Evolutionary conservation across 1,140 invertebrate genomes (phyloP), one percentile per base, ranked within the genome.

Genomic region (Drosophila ercepeae): DNA sequence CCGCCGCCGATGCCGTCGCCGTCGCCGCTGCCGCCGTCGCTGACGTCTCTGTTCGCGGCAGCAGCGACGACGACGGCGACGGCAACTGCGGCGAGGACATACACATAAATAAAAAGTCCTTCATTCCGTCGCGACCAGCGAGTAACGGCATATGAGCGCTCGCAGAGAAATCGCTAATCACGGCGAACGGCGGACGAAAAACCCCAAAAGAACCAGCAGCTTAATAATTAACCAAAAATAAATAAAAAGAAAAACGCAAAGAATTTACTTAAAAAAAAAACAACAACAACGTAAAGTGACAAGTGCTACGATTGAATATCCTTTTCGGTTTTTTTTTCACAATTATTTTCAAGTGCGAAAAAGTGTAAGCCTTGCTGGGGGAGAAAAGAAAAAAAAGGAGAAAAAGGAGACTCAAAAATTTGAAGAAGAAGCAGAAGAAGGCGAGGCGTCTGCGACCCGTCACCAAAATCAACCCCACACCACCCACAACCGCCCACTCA

Each of bases 81-180:
- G 59, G 58, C 23, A 59, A 75, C 58, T 69, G 72, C 84, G 83
- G 57, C 78, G 75, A 78, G 84, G 78, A 84, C 84, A 79, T 83
- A 89, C 84, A 90, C 86, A 91, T 89, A 91, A 91, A 91, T 91
- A 91, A 91, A 91, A 90, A 89, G 82, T 89, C 84, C 86, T 91
- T 90, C 89, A 90, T 91, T 90, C 89, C 89, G 82, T 89, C 83
- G 82, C 89, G 89, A 91, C 89, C 79, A 83, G 89, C 89, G 89
- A 91, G 88, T 91, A 89, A 90, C 82, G 82, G 83, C 82, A 82
- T 75, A 82, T 71, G 83, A 88, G 67, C 70, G 74, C 83, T 82
- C 64, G 65, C 82, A 79, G 82, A 88, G 74, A 82, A 79, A 86
- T 75, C 79, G 79, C 79, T 84, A 73, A 74, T 51, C 51, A 74